Conservation (phyloP, 2,797 vertebrate species). For the Thalassophryne amazonica region DNA sequence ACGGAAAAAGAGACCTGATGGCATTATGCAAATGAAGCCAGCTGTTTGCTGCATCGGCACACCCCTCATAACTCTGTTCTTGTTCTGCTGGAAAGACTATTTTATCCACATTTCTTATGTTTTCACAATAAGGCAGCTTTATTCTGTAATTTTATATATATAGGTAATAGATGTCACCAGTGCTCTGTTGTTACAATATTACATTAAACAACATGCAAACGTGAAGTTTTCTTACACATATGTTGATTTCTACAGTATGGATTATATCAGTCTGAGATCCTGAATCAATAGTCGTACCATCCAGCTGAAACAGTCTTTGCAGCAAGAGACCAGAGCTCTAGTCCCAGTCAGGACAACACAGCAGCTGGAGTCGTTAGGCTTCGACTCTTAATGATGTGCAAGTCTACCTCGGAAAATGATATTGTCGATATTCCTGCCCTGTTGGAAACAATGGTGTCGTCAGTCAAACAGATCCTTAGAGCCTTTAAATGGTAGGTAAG, state of each 20-base stretch:
- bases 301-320: too few relatives aligned
- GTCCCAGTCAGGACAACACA: too few relatives aligned
- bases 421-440: too few relatives aligned
- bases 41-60: conserved; percentile 79
- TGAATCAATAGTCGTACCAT: conserved; percentile 23
- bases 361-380: too few relatives aligned
- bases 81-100: conserved; percentile 53
- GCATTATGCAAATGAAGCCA: conserved; percentile 83
- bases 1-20: conserved; percentile 74
- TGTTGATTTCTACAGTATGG: conserved; percentile 34
- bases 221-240: conserved; percentile 36
- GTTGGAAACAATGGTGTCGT: too few relatives aligned
- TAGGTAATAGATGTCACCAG: too few relatives aligned
- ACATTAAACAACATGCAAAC: conserved; percentile 42
- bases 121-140: conserved; percentile 22
- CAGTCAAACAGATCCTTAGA: too few relatives aligned
- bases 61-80: conserved; percentile 58
- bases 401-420: too few relatives aligned
- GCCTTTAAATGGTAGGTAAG: too few relatives aligned
- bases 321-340: too few relatives aligned
- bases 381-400: too few relatives aligned
- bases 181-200: too few relatives aligned
- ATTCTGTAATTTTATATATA: conserved; percentile 29
- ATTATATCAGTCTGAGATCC: conserved; percentile 24
- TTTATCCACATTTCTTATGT: conserved; percentile 15